Conservation (phyloP, 2,113 vertebrate species). For the Prionailurus bengalensis region DNA sequence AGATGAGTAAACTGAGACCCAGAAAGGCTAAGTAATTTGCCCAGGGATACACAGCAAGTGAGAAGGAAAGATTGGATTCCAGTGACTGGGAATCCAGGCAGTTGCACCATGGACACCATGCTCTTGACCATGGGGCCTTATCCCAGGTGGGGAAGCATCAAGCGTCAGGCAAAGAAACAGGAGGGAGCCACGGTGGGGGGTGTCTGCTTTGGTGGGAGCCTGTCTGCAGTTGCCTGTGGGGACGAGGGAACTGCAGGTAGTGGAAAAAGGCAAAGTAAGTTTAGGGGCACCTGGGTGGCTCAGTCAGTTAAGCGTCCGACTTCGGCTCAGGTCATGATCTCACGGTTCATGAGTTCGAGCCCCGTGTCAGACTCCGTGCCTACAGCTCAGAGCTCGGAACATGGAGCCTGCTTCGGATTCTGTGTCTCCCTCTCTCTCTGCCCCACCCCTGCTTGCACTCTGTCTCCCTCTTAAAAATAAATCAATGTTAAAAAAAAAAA, state of each 20-base stretch:
- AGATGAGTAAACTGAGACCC: background rate
- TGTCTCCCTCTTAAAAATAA: no score
- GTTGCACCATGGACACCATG: background rate
- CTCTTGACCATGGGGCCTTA: rapidly evolving
- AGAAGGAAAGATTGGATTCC: background rate
- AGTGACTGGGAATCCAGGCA: background rate
- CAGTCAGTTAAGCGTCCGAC: no score
- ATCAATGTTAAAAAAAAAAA: no score
- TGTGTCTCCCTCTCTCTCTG: no score
- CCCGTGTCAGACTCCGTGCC: no score
- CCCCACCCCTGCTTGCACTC: no score
- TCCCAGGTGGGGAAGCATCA: background rate
- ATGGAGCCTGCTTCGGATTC: no score
- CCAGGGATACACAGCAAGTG: background rate
- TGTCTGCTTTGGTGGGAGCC: background rate
- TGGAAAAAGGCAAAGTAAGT: background rate
- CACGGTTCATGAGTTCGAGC: no score
- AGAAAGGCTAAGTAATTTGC: background rate
- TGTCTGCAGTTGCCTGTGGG: background rate
- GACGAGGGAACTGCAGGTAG: background rate
- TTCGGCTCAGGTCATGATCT: no score
- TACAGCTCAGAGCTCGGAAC: no score
- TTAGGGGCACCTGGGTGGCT: no score
- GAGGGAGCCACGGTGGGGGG: background rate
- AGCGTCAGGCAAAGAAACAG: background rate